Evolutionary conservation across 2,797 vertebrate species (phyloP).

Genomic region (Spinus olivaceus): DNA sequence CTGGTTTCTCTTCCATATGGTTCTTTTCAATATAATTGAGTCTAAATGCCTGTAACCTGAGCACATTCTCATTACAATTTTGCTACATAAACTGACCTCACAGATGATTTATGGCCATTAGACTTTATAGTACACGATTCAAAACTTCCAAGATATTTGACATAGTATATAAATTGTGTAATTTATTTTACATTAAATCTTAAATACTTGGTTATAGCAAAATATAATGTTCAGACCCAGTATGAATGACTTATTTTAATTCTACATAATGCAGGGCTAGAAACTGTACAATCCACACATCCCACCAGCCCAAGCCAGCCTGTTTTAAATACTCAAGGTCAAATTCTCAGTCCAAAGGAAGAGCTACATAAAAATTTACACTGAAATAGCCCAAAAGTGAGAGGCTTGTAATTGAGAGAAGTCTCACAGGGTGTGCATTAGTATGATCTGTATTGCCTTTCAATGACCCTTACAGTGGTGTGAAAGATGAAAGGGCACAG

Average conservation of each 20-base stretch:
- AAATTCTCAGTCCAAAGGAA: background rate
- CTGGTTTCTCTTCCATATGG: slow-evolving; percentile 75
- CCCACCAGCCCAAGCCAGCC: background rate
- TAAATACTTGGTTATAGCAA: slow-evolving; percentile 51
- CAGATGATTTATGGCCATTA: slow-evolving; percentile 70
- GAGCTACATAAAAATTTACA: background rate
- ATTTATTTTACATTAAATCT: slow-evolving; percentile 65
- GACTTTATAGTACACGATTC: slow-evolving; percentile 47
- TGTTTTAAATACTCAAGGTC: background rate
- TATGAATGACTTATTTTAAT: slow-evolving; percentile 49
- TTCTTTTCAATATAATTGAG: slow-evolving; percentile 76
- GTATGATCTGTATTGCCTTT: background rate
- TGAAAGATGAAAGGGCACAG: background rate
- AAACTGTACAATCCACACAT: background rate
- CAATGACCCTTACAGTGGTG: background rate
- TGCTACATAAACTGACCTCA: slow-evolving; percentile 68
- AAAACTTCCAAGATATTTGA: slow-evolving; percentile 67
- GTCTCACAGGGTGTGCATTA: background rate
- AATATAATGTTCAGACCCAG: slow-evolving; percentile 8
- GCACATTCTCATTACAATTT: slow-evolving; percentile 71
- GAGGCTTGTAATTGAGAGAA: background rate
- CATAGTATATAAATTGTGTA: slow-evolving; percentile 36
- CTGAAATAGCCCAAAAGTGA: background rate
- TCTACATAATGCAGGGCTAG: background rate
- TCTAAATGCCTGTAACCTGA: slow-evolving; percentile 75